Evolutionary conservation across 2,888 invertebrate species (phyloP), one percentile per base, ranked within the genome.

Genomic region (Rutpela maculata): DNA sequence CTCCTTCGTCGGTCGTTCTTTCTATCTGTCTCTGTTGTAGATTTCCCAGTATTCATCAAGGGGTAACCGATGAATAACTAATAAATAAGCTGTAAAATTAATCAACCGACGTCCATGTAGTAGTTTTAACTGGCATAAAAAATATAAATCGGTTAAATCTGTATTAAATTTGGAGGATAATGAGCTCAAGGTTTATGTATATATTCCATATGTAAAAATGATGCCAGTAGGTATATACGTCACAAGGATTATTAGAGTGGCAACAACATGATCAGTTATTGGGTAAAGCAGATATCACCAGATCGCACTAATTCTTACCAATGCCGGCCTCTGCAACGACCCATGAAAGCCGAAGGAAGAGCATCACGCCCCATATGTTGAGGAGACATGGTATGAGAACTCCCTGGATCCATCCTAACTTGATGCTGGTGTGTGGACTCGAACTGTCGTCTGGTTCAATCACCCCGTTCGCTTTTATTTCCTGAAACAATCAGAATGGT

Each of bases 301-400:
- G 77, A 18, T 59, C 11, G 12, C 5, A 78, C 73, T 11, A 31
- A 74, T 71, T 17, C 80, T 84, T 81, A 90, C 93, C 93, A 83
- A 98, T 94, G 77, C 99, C 99, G 3, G 98, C 95, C 89, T 99
- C 97, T 55, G 96, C 97, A 66, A 99, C 97, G 79, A 99, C 97
- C 99, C 99, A 99, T 59, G 98, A 97, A 87, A 99, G 92, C 73
- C 99, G 95, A 84, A 99, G 93, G 91, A 99, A 99, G 81, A 99
- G 93, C 98, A 99, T 99, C 83, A 99, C 99, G 73, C 99, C 99
- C 96, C 98, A 99, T 87, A 99, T 99, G 91, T 99, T 99, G 87
- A 99, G 94, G 62, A 99, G 93, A 88, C 99, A 99, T 89, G 96
- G 96, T 91, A 97, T 96, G 79, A 97, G 91, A 17, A 97, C 97